phyloP scores from a whole-genome alignment of 2,797 vertebrate species.

The Lates japonicus region DNA sequence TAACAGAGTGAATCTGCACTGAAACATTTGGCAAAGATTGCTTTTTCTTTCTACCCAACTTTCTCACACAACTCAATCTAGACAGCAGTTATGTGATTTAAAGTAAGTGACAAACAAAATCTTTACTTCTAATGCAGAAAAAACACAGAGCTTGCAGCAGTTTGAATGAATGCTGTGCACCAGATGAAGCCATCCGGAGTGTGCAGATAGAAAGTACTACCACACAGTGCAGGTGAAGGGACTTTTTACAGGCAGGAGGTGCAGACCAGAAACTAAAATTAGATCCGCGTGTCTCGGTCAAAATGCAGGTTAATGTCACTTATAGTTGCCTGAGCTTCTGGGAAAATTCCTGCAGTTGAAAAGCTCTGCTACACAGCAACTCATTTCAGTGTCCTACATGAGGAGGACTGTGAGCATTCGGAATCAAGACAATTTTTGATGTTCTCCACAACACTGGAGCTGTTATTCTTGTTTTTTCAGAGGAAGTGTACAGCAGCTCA shows the following conservation, averaged over 20 bases:
- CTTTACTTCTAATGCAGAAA: not conserved
- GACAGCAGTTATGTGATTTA: not conserved
- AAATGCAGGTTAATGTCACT: not conserved
- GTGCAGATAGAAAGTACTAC: not conserved
- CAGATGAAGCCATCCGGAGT: not conserved
- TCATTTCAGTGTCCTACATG: not conserved
- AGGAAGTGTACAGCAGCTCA: not conserved
- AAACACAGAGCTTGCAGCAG: not conserved
- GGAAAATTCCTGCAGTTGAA: not conserved
- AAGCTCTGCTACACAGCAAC: not conserved
- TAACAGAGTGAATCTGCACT: not conserved
- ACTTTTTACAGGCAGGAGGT: not conserved
- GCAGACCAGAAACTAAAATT: not conserved
- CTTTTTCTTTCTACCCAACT: not conserved
- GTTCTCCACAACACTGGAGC: not conserved
- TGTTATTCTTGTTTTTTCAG: conserved; percentile 1
- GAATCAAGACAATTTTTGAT: not conserved
- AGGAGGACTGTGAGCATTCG: not conserved
- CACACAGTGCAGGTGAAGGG: not conserved
- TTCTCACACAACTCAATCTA: not conserved
- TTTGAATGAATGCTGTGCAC: not conserved
- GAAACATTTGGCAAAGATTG: not conserved
- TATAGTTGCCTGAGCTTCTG: not conserved
- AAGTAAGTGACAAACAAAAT: not conserved
- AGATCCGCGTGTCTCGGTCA: not conserved